Percentiles rank a stretch among this genome's conserved stretches.
Evolutionary conservation across 2,888 invertebrate genomes (phyloP).

Genomic region (Heliconius erato): DNA sequence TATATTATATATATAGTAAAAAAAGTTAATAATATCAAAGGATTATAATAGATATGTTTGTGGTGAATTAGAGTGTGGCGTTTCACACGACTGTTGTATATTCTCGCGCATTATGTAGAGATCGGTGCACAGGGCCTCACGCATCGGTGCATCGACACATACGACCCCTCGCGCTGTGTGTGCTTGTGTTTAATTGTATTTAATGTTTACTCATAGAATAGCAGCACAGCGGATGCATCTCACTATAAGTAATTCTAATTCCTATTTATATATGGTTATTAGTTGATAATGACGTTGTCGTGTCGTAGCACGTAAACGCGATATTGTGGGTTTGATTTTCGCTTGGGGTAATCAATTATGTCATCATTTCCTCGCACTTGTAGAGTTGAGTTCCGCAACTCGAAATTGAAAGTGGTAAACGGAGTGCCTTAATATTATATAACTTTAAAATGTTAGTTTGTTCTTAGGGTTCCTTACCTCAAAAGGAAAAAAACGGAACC

Average conservation of each 20-base stretch:
- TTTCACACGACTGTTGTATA: conserved; percentile 77
- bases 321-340: too few relatives aligned
- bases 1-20: background rate
- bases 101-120: conserved; percentile 71
- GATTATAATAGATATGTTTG: conserved; percentile 47
- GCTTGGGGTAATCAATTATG: too few relatives aligned
- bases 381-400: too few relatives aligned
- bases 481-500: too few relatives aligned
- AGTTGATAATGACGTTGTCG: too few relatives aligned
- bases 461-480: too few relatives aligned
- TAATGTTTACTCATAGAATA: conserved; percentile 15
- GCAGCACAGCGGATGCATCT: background rate
- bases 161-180: conserved; percentile 48
- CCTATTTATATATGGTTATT: background rate
- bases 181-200: conserved; percentile 16
- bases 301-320: too few relatives aligned
- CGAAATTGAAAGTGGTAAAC: too few relatives aligned
- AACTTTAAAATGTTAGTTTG: too few relatives aligned
- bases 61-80: conserved; percentile 62
- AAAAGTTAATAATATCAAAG: conserved; percentile 26
- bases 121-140: conserved; percentile 64
- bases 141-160: conserved; percentile 64
- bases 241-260: background rate
- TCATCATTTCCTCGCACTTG: too few relatives aligned
- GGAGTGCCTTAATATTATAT: too few relatives aligned